These are phyloP conservation scores for Phytoseiulus persimilis DNA, from an alignment of 2,888 invertebrate genomes.

Conservation along the genomic window DNA sequence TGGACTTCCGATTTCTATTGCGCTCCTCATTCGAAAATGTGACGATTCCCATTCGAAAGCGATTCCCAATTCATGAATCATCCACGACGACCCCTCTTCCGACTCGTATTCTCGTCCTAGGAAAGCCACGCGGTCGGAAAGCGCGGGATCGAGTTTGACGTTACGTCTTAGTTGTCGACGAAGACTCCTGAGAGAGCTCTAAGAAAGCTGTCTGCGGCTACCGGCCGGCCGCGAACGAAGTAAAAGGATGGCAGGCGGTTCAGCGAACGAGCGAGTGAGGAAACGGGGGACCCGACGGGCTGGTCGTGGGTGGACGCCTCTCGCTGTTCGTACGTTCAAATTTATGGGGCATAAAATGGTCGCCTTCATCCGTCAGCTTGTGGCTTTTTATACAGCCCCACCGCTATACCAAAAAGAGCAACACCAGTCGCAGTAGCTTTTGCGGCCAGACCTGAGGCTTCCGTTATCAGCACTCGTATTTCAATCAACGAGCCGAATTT, in stretches of 20 bases:
- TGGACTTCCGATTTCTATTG: too few relatives aligned
- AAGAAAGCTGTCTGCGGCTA: neutral
- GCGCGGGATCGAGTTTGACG: too few relatives aligned
- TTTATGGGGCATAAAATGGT: slow-evolving; percentile 5
- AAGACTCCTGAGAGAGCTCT: neutral
- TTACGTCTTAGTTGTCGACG: neutral
- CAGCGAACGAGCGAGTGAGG: neutral
- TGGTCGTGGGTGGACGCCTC: neutral
- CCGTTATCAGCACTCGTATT: neutral
- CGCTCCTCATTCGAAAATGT: too few relatives aligned
- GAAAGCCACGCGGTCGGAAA: too few relatives aligned
- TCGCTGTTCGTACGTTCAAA: neutral
- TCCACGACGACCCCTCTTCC: too few relatives aligned
- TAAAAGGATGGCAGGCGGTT: neutral
- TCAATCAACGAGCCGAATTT: neutral
- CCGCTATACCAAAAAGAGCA: neutral
- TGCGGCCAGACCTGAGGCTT: neutral
- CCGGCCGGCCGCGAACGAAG: neutral
- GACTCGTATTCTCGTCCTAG: too few relatives aligned
- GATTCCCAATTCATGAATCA: too few relatives aligned
- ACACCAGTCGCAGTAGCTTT: neutral
- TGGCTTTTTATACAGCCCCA: neutral
- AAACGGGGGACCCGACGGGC: neutral
- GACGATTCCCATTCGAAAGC: too few relatives aligned
- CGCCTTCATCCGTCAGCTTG: neutral